Evolutionary conservation across 2,113 vertebrate species (phyloP), one percentile per base, ranked within the genome.

Genomic region (Ammodramus savannarum): DNA sequence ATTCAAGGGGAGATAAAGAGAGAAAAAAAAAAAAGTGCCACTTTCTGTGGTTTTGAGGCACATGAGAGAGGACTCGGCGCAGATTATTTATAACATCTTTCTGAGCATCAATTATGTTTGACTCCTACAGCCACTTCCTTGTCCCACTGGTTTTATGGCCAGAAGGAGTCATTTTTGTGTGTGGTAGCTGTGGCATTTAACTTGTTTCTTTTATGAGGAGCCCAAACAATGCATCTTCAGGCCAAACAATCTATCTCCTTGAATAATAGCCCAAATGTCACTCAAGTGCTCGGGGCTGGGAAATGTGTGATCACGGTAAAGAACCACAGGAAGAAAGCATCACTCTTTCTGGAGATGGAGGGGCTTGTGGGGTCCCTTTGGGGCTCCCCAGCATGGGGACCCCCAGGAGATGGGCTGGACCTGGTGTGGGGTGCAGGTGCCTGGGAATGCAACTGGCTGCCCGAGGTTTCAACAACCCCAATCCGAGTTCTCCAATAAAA

Each of bases 31-130:
- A 88, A 90, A 90, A 93, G 90, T 66, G 3, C 89, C 93, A 95
- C 97, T 98, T 97, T 97, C 95, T 95, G 95, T 93, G 94, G 89
- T 97, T 97, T 97, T 94, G 93, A 96, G 94, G 90, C 93, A 91
- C 96, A 67, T 92, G 87, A 85, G 84, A 96, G 97, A 95, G 81
- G 93, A 93, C 63, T 90, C 55, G 0, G 87, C 1, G 3, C 91
- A 94, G 96, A 95, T 97, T 97, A 97, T 97, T 97, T 96, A 97
- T 97, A 97, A 95, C 96, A 96, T 94, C 94, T 95, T 96, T 97
- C 90, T 76, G 96, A 96, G 97, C 96, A 96, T 97, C 89, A 94
- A 90, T 96, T 97, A 94, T 90, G 74, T 97, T 96, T 94, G 97
- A 96, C 91, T 96, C 90, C 93, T 95, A 79, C 92, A 94, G 89